These are phyloP conservation scores for Cordilura impudica DNA, from an alignment of 2,888 invertebrate species.

Conservation along the genomic window DNA sequence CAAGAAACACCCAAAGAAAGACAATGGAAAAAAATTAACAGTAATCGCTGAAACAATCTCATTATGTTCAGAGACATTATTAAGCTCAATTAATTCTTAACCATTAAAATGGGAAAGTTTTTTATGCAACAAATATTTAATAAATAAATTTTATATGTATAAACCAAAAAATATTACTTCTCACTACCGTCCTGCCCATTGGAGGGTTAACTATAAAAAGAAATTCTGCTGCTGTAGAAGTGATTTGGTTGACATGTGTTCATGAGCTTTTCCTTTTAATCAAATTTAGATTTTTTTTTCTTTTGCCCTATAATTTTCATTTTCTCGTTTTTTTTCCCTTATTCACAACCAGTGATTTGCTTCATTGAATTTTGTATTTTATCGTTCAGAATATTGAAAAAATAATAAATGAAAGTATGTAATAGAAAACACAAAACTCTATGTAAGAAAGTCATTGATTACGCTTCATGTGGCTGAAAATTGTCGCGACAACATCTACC, in stretches of 20 bases:
- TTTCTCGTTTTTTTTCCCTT: background rate
- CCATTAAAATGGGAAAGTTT: too few relatives aligned
- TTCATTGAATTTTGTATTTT: slow-evolving; percentile 30
- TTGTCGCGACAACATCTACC: slow-evolving; percentile 5
- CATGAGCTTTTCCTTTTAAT: slow-evolving; percentile 33
- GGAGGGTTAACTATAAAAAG: too few relatives aligned
- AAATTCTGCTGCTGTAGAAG: background rate
- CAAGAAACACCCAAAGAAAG: background rate
- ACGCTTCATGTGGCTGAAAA: background rate
- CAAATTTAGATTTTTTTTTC: slow-evolving; percentile 13
- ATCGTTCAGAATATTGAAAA: background rate
- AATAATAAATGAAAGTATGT: background rate
- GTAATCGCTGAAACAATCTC: slow-evolving; percentile 9
- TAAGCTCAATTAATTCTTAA: too few relatives aligned
- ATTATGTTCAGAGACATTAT: slow-evolving; percentile 14
- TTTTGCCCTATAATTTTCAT: background rate
- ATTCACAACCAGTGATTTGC: slow-evolving; percentile 19
- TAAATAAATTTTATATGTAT: too few relatives aligned
- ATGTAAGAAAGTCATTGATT: slow-evolving; percentile 2
- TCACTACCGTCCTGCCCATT: too few relatives aligned
- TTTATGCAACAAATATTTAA: too few relatives aligned
- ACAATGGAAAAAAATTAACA: background rate
- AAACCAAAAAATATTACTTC: too few relatives aligned
- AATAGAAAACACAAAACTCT: background rate
- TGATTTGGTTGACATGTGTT: background rate